Conservation (phyloP, 2,888 invertebrate genomes). For the Agriopis aurantiaria region DNA sequence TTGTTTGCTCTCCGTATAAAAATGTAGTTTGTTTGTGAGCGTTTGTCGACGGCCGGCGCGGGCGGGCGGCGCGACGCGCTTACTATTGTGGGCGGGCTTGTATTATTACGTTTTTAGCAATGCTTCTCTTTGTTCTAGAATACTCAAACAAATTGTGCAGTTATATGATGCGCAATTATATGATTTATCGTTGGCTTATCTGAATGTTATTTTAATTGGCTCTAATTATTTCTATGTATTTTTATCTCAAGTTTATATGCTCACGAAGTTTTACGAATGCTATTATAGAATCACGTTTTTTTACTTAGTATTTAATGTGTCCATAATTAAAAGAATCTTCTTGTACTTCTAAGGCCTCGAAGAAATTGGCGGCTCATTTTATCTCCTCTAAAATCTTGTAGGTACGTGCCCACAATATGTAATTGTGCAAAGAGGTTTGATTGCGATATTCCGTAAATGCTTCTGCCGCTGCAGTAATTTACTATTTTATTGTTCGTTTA, state of each 20-base stretch:
- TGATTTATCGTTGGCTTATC: slow-evolving; percentile 45
- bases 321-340: no score
- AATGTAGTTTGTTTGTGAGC: slow-evolving; percentile 79
- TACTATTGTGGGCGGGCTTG: slow-evolving; percentile 58
- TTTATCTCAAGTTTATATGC: neutral
- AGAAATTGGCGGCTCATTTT: no score
- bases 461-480: no score
- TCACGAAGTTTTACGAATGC: neutral
- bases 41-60: slow-evolving; percentile 58
- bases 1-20: slow-evolving; percentile 80
- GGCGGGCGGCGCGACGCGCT: slow-evolving; percentile 49
- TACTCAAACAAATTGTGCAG: slow-evolving; percentile 59
- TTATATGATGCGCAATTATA: slow-evolving; percentile 36
- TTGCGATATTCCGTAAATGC: no score
- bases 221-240: neutral
- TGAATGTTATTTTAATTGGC: slow-evolving; percentile 25
- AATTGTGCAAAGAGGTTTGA: no score
- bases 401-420: no score
- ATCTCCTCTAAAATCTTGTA: no score
- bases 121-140: slow-evolving; percentile 57
- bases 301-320: no score
- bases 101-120: slow-evolving; percentile 66
- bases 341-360: no score
- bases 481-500: no score
- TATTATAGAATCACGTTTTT: no score